Evolutionary conservation across 2,113 vertebrate species (phyloP), one percentile per base, ranked within the genome.

Genomic region (Etheostoma spectabile): DNA sequence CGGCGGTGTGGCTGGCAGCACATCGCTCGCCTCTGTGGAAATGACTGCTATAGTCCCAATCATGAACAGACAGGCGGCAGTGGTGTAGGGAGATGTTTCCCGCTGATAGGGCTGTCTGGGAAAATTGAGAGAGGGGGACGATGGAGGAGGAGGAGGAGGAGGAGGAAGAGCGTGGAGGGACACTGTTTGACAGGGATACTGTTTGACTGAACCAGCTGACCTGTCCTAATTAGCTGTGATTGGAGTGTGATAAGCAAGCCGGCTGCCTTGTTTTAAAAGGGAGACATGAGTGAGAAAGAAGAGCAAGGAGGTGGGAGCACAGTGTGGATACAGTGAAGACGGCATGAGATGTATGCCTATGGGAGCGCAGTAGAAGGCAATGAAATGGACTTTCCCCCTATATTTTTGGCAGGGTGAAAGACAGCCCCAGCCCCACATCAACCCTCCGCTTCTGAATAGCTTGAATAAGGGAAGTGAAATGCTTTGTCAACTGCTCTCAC

Each of bases 151-250:
- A 51, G n/a, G n/a, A n/a, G n/a, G n/a, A n/a, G 60, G 69, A 51
- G 75, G 75, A 64, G 53, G 57, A 73, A 51, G 75, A 79, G 71
- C 55, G 10, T 11, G 46, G 60, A 74, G 76, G 81, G 75, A 74
- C 56, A 5, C 62, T 49, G 74, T 61, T 64, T 70, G 60, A 82
- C 80, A 76, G 59, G 42, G 74, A 77, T 78, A 30, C 71, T 85
- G 90, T 92, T 94, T 86, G 85, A 92, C 89, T 93, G 88, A 92
- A 92, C 93, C 86, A 33, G 42, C 83, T 95, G 90, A 96, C 92
- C 89, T 91, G 76, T 84, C 61, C 83, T 87, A 91, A 94, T 95
- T 94, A 94, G 84, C 86, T 83, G 80, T 71, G 85, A 93, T 89
- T 88, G 86, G 87, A 91, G 88, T 79, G 80, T 64, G 88, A 92